Evolutionary conservation across 2,113 vertebrate genomes (phyloP).

Genomic region (Sylvia atricapilla): DNA sequence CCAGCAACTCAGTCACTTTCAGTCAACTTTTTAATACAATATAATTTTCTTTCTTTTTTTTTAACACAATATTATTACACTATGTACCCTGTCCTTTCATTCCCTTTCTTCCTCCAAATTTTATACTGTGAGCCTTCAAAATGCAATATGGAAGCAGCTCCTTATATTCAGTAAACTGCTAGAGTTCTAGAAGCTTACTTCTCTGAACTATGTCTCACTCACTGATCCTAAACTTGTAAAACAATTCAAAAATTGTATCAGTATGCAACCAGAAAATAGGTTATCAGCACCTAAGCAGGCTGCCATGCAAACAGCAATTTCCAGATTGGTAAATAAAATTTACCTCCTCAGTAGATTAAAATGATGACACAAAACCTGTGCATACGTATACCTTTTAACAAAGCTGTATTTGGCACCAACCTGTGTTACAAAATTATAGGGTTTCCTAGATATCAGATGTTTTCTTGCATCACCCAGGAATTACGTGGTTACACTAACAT

Average conservation of each 20-base stretch:
- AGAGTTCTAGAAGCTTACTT: neutral
- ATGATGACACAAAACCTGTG: neutral
- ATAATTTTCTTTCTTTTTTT: neutral
- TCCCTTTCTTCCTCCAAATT: neutral
- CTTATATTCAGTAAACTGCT: neutral
- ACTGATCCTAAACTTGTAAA: neutral
- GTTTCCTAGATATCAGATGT: constrained; percentile 58
- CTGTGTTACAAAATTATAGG: constrained; percentile 32
- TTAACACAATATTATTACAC: neutral
- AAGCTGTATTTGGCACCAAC: neutral
- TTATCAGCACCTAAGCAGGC: neutral
- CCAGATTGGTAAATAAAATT: neutral
- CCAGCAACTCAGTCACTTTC: neutral
- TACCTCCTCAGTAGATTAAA: neutral
- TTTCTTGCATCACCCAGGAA: constrained; percentile 54
- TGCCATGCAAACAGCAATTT: neutral
- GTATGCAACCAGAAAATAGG: neutral
- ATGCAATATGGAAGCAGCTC: neutral
- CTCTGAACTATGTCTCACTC: neutral
- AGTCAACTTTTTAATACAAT: neutral
- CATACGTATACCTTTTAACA: neutral
- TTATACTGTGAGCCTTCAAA: neutral
- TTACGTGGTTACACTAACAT: constrained; percentile 16
- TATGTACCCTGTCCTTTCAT: neutral
- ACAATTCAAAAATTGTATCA: neutral